Percentiles rank a stretch among this genome's conserved stretches.
Conservation (phyloP, 2,888 invertebrate species). For the Agonopterix alstromeriana region DNA sequence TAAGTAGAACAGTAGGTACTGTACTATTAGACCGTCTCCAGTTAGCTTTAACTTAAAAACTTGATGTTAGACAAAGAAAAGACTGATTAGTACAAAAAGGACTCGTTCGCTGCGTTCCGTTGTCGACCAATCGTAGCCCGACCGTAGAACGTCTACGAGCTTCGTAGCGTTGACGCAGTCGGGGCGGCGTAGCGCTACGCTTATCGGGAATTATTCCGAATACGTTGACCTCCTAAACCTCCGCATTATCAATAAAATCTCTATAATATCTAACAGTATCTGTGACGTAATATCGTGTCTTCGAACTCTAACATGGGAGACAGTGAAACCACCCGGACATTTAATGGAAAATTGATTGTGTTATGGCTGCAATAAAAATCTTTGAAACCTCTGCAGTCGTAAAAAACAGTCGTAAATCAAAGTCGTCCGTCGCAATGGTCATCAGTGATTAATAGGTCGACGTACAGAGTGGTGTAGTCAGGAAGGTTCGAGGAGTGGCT, state of each 20-base stretch:
- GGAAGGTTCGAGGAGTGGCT: constrained; percentile 9
- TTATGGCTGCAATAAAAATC: constrained; percentile 33
- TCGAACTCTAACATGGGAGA: constrained; percentile 1
- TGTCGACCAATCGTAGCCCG: constrained; percentile 47
- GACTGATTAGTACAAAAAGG: constrained; percentile 29
- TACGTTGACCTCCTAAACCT: constrained; percentile 49
- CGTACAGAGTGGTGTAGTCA: constrained; percentile 11
- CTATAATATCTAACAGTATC: not conserved
- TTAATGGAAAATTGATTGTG: constrained; percentile 10
- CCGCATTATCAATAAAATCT: constrained; percentile 26
- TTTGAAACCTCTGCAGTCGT: constrained; percentile 32
- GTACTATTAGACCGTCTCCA: too few species aligned
- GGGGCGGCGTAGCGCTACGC: constrained; percentile 54
- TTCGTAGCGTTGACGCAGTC: constrained; percentile 54
- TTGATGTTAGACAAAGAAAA: constrained; percentile 29
- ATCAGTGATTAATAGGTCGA: constrained; percentile 15
- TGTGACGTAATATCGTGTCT: constrained; percentile 7
- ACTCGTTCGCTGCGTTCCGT: constrained; percentile 25
- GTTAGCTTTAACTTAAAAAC: not conserved
- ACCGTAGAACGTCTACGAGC: constrained; percentile 60
- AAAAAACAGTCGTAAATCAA: constrained; percentile 15
- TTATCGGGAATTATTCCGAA: constrained; percentile 35
- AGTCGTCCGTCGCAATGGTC: constrained; percentile 7
- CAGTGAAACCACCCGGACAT: constrained; percentile 8
- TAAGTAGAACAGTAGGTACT: too few species aligned